Conservation (phyloP, 1,140 invertebrate genomes). For the Procambarus virginalis region DNA sequence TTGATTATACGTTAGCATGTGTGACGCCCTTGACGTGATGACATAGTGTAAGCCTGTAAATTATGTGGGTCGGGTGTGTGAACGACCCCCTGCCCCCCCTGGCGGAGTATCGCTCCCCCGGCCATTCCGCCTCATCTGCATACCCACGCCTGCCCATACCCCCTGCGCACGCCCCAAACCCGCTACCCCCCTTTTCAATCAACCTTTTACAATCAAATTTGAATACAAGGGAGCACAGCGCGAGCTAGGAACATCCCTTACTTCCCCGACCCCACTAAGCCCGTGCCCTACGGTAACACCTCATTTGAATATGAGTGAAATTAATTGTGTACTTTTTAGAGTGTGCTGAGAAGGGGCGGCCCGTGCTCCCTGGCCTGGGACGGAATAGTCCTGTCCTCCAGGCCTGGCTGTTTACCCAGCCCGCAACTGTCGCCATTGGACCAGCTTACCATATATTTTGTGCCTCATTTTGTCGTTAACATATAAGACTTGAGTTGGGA, state of each 20-base stretch:
- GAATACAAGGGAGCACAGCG: background rate
- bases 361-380: too few species aligned
- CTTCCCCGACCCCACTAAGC: background rate
- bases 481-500: too few species aligned
- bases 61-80: background rate
- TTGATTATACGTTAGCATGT: background rate
- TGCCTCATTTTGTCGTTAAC: too few species aligned
- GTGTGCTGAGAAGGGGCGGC: too few species aligned
- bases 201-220: slow-evolving; percentile 12
- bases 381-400: too few species aligned
- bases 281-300: background rate
- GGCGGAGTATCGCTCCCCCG: background rate
- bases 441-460: too few species aligned
- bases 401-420: too few species aligned
- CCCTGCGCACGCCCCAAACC: background rate
- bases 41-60: background rate
- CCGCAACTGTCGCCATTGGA: too few species aligned
- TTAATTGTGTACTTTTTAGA: background rate
- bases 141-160: background rate
- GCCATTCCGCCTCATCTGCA: background rate
- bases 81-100: background rate
- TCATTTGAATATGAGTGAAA: slow-evolving; percentile 6
- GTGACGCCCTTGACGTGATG: background rate
- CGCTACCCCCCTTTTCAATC: background rate
- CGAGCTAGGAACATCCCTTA: background rate